A percentile compares a stretch with the other conserved stretches of the same genome.
phyloP scores from a whole-genome alignment of 2,797 vertebrate genomes.

The Myotis findleyi region DNA sequence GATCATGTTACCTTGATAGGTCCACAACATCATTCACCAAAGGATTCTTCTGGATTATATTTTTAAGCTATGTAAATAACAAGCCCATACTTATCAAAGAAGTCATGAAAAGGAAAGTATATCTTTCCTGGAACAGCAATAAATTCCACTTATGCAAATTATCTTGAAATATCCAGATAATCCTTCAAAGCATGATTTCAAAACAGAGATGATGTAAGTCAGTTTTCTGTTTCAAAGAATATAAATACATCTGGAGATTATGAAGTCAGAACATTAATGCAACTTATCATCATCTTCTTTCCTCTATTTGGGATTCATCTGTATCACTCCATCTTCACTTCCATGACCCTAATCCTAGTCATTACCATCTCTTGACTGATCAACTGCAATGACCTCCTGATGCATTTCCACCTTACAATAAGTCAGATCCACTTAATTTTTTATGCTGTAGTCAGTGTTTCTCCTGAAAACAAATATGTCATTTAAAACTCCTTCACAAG shows the following conservation, averaged over 20 bases:
- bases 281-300: conserved; percentile 1
- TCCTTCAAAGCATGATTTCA: background rate
- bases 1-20: background rate
- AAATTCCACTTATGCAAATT: background rate
- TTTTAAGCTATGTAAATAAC: background rate
- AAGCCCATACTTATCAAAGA: background rate
- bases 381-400: background rate
- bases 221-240: background rate
- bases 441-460: background rate
- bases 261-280: background rate
- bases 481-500: background rate
- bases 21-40: background rate
- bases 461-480: background rate
- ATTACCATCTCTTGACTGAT: background rate
- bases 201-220: background rate
- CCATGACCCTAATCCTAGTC: background rate
- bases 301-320: background rate
- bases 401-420: background rate
- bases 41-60: conserved; percentile 18
- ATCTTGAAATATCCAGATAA: conserved; percentile 1
- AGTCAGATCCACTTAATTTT: background rate
- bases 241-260: background rate
- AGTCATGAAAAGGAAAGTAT: background rate
- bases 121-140: background rate
- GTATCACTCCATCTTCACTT: background rate